Percentiles rank a stretch among this genome's conserved stretches.
Conservation (phyloP, 2,797 vertebrate species). For the Chiroxiphia lanceolata region DNA sequence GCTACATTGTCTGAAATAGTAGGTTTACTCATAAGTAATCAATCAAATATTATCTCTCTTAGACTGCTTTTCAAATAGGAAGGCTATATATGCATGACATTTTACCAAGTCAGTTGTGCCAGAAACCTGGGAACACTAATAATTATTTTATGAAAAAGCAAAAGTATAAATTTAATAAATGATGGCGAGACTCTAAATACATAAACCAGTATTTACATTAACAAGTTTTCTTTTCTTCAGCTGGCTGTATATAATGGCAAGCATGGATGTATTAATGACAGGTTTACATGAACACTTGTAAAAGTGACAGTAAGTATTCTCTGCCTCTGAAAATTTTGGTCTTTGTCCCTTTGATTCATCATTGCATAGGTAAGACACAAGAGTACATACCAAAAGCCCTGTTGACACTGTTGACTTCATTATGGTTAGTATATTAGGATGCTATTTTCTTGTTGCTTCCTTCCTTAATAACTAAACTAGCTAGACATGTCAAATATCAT, state of each 20-base stretch:
- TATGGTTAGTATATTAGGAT: not conserved
- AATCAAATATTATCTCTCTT: conserved; percentile 43
- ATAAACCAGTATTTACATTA: not conserved
- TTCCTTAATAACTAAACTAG: not conserved
- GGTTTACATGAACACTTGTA: not conserved
- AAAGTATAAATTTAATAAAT: not conserved
- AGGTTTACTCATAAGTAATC: conserved; percentile 44
- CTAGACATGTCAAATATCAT: not conserved
- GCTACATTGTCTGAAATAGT: not conserved
- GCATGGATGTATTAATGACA: not conserved
- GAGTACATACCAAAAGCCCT: not conserved
- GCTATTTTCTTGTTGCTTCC: not conserved
- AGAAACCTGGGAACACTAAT: not conserved
- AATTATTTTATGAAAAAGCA: not conserved
- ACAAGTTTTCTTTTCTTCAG: not conserved
- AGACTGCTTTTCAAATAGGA: conserved; percentile 11
- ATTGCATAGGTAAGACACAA: not conserved
- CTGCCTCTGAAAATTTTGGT: not conserved
- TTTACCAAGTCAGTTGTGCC: not conserved
- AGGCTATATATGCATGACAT: not conserved
- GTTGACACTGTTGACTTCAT: not conserved
- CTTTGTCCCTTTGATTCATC: not conserved
- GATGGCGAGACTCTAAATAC: not conserved
- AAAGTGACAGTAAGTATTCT: not conserved
- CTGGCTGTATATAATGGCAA: not conserved